A percentile compares a stretch with the other conserved stretches of the same genome.
Conservation (phyloP, 1,140 invertebrate species). For the Cydia strobilella region DNA sequence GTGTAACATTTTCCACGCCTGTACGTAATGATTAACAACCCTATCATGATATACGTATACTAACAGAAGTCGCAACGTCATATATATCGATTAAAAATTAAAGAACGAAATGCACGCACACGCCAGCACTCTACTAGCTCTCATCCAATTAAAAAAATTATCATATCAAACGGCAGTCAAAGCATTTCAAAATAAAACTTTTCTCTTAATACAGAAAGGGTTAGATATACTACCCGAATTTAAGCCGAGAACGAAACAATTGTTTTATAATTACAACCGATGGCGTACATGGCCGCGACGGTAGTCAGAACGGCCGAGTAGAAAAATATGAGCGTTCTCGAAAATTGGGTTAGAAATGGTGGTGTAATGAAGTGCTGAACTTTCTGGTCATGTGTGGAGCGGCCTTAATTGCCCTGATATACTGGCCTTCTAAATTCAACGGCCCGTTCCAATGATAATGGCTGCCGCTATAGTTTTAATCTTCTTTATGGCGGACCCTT, state of each 20-base stretch:
- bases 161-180: conserved; percentile 73
- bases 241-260: not conserved
- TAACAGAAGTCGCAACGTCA: not conserved
- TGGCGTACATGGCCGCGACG: not conserved
- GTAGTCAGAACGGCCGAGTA: not conserved
- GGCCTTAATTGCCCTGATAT: conserved; percentile 57
- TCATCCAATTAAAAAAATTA: conserved; percentile 73
- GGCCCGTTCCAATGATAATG: conserved; percentile 49
- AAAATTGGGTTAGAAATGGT: conserved; percentile 53
- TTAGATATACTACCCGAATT: conserved; percentile 44
- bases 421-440: conserved; percentile 45
- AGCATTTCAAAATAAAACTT: conserved; percentile 63
- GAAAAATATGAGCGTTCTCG: conserved; percentile 51
- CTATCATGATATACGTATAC: not conserved
- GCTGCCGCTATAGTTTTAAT: conserved; percentile 65
- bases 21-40: too few species aligned
- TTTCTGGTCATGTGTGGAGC: conserved; percentile 60
- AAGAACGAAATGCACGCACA: conserved; percentile 61
- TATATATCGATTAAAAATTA: conserved; percentile 40
- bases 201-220: conserved; percentile 70
- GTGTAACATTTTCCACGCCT: too few species aligned
- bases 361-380: conserved; percentile 65
- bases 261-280: not conserved
- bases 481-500: conserved; percentile 68
- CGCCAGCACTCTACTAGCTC: conserved; percentile 53